phyloP scores from a whole-genome alignment of 2,888 invertebrate genomes.

The Drosophila mettleri region DNA sequence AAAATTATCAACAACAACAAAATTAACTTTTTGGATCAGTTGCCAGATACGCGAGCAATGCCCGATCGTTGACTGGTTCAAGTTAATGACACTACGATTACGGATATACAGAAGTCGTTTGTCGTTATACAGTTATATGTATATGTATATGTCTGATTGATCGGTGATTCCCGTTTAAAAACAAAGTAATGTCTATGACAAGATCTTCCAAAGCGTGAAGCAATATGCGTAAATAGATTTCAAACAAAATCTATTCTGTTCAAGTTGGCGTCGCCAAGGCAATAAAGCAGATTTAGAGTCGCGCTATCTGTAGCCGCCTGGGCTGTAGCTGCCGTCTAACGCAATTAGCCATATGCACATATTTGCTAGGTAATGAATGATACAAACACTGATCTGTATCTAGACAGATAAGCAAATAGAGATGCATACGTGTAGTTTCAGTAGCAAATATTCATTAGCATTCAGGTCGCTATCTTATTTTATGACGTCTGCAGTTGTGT shows the following conservation, averaged over 20 bases:
- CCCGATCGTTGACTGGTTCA: conserved; percentile 51
- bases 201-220: neutral
- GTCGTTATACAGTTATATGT: conserved; percentile 9
- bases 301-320: conserved; percentile 41
- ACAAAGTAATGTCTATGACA: neutral
- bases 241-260: neutral
- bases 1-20: conserved; percentile 8
- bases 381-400: too few relatives aligned
- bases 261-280: neutral
- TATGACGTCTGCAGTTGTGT: conserved; percentile 53
- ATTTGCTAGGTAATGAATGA: conserved; percentile 30
- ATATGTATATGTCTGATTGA: neutral
- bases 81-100: conserved; percentile 58
- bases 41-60: conserved; percentile 43
- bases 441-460: conserved; percentile 27
- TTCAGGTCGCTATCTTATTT: conserved; percentile 19
- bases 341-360: conserved; percentile 33
- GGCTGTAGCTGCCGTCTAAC: conserved; percentile 21
- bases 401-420: neutral
- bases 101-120: conserved; percentile 25
- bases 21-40: conserved; percentile 42
- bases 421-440: conserved; percentile 5
- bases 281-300: conserved; percentile 27
- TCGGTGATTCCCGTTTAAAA: conserved; percentile 28
- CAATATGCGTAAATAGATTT: neutral